Evolutionary conservation across 2,888 invertebrate species (phyloP), one percentile per base, ranked within the genome.

Genomic region (Macrophya annulata): DNA sequence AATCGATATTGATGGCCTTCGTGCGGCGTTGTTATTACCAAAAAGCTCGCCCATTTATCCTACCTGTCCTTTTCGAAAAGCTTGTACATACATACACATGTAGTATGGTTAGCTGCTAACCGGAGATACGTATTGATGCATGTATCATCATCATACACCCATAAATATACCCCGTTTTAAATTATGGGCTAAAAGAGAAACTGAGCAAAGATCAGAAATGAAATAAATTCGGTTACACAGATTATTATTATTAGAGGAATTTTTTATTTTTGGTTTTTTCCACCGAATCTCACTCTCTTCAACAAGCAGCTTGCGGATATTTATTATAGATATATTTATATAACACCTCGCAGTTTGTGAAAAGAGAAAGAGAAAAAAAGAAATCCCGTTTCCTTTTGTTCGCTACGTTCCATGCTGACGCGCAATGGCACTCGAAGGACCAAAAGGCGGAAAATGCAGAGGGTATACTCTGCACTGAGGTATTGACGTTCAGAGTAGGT

Each of bases 391-490:
- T 17, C 25, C 77, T 31, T 74, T 74, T 74, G n/a, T 74, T 74
- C 21, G 45, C 45, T 45, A 43, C 45, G 25, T 40, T 37, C 48
- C 48, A 48, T 25, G 45, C 25, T 17, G 77, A 37, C 37, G 31
- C 68, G 68, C 77, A 55, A n/a, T 62, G 25, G 55, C 51, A 25
- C 62, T 81, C 43, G 62, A 81, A 81, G 65, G 40, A 12, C 81
- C 43, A 81, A 62, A 55, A 81, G 62, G 81, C 81, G 81, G 59
- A 62, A 62, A 81, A 62, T 81, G 62, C 81, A 81, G 81, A 81
- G 81, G 62, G 81, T 59, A 62, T 31, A 62, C 62, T 43, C 31
- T 62, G 81, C 62, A 81, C 62, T 43, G 43, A 15, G 81, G 37
- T 81, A 81, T 81, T 51, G 62, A 81, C 81, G 81, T 81, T 65